These are phyloP conservation scores for Patella depressa DNA, from an alignment of 2,888 invertebrate genomes.

Conservation along the genomic window DNA sequence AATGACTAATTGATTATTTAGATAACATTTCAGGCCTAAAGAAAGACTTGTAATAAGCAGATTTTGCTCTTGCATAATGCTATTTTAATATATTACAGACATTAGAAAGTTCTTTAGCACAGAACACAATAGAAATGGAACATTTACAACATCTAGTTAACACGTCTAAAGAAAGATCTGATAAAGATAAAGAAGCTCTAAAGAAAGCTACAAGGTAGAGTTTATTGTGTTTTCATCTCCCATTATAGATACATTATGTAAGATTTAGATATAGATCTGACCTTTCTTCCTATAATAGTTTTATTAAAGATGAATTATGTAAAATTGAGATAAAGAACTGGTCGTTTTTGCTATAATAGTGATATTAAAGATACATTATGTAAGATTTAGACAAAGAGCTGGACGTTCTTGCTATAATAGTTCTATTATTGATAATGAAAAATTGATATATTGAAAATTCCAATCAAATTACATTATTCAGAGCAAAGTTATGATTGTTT, in stretches of 20 bases:
- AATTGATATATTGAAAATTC: too few species aligned
- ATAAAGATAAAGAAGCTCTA: constrained; percentile 68
- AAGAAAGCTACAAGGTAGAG: constrained; percentile 69
- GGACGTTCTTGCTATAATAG: not conserved
- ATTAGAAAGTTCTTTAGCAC: constrained; percentile 61
- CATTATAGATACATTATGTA: too few species aligned
- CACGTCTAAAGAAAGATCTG: constrained; percentile 62
- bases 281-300: not conserved
- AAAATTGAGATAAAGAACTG: too few species aligned
- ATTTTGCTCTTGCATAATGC: too few species aligned
- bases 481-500: not conserved
- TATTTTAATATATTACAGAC: constrained; percentile 54
- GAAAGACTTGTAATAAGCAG: too few species aligned
- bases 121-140: constrained; percentile 66
- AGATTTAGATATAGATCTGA: not conserved
- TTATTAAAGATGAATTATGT: too few species aligned
- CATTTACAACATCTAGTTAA: constrained; percentile 64
- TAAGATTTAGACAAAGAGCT: too few species aligned
- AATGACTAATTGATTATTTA: too few species aligned
- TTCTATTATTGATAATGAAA: not conserved
- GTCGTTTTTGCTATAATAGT: too few species aligned
- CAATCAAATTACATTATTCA: too few species aligned
- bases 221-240: not conserved
- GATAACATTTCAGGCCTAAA: too few species aligned
- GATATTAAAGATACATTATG: too few species aligned